Percentiles rank a stretch among this genome's conserved stretches.
phyloP scores from a whole-genome alignment of 2,113 vertebrate species.

The Ctenomys sociabilis region DNA sequence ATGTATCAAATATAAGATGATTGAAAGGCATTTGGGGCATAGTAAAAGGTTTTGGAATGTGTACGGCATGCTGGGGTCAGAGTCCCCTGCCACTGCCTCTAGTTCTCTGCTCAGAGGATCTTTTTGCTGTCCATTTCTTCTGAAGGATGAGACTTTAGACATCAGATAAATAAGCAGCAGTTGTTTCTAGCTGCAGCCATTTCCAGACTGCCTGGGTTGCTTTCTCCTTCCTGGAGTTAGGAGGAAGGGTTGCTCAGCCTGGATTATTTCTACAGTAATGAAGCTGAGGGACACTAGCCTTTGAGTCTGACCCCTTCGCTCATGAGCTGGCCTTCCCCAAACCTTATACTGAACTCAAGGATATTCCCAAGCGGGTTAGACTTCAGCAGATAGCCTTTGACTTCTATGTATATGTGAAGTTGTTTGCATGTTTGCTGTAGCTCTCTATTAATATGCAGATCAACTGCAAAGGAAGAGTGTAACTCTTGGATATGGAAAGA shows the following conservation, averaged over 20 bases:
- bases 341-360: fast-evolving
- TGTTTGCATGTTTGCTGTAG: background rate
- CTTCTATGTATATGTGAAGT: background rate
- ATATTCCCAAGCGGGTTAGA: background rate
- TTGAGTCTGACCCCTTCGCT: background rate
- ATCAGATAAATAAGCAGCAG: too few relatives aligned
- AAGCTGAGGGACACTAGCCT: background rate
- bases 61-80: background rate
- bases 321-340: too few relatives aligned
- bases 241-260: background rate
- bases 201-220: background rate
- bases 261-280: background rate
- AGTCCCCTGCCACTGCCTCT: too few relatives aligned
- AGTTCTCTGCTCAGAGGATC: background rate
- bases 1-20: background rate
- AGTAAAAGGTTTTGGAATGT: background rate
- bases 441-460: background rate
- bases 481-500: background rate
- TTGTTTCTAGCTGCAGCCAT: background rate
- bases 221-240: background rate
- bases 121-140: background rate
- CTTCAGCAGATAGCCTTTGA: background rate
- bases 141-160: background rate
- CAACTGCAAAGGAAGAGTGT: background rate
- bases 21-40: background rate